Evolutionary conservation across 2,888 invertebrate species (phyloP), one percentile per base, ranked within the genome.

Genomic region (Selenia dentaria): DNA sequence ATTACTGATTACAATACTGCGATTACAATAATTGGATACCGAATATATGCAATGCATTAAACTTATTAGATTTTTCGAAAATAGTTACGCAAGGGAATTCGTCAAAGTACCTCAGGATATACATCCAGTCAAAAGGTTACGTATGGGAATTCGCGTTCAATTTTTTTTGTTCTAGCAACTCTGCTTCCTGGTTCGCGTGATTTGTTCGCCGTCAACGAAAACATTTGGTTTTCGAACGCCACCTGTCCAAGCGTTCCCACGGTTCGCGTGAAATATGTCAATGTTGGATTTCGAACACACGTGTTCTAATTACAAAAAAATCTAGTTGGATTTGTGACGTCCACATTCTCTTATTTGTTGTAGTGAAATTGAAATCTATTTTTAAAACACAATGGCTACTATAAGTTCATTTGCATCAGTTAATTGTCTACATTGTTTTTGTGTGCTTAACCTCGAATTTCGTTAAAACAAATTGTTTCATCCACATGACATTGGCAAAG

Each of bases 181-280:
- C 59, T 69, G 64, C 66, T 82, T 81, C 82, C 81, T 80, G 79
- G 70, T 67, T 73, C 65, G 67, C 67, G 80, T 79, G 82, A 81
- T 83, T 84, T 82, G 79, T 75, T 69, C 62, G 68, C 55, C 64
- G 70, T 74, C 73, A 67, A 67, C 68, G 67, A 73, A 67, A 74
- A 76, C 79, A 80, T 77, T 79, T 78, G 76, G 74, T 66, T 72
- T 69, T 51, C 34, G 62, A 69, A 67, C 68, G 68, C 65, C 83
- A 86, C 86, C 86, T 86, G 86, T 84, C 75, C 51, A 42, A 22
- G 41, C 29, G 74, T 83, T 85, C 85, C 82, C 85, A 85, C 85
- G 85, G 61, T 54, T 60, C 46, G 56, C 51, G 47, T 57, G 57
- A 58, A 57, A 60, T 67, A 41, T 55, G 55, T 50, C 46, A 46